phyloP scores from a whole-genome alignment of 2,113 vertebrate species.

The Macroglossus sobrinus region DNA sequence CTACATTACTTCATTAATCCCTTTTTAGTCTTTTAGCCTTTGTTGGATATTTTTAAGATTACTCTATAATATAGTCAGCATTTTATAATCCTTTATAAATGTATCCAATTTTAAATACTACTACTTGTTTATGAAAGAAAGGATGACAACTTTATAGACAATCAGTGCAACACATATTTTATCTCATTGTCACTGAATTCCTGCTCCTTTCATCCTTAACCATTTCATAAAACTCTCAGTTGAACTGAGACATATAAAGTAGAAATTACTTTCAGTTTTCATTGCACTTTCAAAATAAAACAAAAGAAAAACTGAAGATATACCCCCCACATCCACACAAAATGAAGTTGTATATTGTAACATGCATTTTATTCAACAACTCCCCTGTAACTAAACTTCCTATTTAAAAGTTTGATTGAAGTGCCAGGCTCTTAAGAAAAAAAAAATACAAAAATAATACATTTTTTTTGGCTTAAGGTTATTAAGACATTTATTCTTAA shows the following conservation, averaged over 20 bases:
- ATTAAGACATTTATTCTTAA: conserved; percentile 30
- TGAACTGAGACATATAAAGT: neutral
- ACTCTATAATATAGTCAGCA: neutral
- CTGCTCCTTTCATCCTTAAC: neutral
- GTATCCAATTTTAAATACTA: neutral
- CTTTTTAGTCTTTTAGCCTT: conserved; percentile 17
- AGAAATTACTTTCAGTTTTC: neutral
- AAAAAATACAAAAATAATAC: neutral
- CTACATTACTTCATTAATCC: conserved; percentile 72
- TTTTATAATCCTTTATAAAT: conserved; percentile 36
- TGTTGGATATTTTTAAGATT: conserved; percentile 39
- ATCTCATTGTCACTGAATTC: neutral
- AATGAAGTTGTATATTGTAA: neutral
- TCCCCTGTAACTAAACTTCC: neutral
- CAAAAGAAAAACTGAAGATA: neutral
- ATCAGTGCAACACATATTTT: neutral
- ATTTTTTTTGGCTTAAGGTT: neutral
- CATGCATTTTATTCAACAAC: neutral
- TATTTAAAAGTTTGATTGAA: neutral
- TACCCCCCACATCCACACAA: neutral
- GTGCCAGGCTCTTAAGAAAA: neutral
- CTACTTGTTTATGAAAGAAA: neutral
- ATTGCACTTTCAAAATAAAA: neutral
- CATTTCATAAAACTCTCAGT: neutral
- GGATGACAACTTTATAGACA: neutral